Conservation (phyloP, 2,797 vertebrate species). For the Alosa sapidissima region DNA sequence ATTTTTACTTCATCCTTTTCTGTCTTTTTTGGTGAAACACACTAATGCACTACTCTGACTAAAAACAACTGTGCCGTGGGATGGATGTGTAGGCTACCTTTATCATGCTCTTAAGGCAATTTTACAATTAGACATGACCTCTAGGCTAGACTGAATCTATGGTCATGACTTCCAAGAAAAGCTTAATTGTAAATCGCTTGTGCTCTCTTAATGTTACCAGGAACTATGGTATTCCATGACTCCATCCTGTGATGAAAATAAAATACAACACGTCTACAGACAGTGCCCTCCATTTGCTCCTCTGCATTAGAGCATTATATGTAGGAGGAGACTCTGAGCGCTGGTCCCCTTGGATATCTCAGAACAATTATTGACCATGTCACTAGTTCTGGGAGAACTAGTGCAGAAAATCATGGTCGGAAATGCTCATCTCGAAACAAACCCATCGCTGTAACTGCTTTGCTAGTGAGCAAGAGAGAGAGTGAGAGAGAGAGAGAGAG, state of each 20-base stretch:
- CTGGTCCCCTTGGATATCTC: not conserved
- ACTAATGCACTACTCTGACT: slow-evolving; percentile 7
- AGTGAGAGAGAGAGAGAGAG: not conserved
- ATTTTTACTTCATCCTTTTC: not conserved
- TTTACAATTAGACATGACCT: not conserved
- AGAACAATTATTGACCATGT: slow-evolving; percentile 23
- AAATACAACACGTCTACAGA: not conserved
- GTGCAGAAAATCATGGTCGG: slow-evolving; percentile 22
- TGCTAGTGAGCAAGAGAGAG: not conserved
- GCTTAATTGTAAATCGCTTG: not conserved
- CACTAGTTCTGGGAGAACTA: slow-evolving; percentile 22
- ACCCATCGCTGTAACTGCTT: not conserved
- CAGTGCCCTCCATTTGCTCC: not conserved
- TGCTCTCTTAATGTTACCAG: not conserved
- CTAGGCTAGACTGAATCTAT: not conserved
- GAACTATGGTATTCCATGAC: too few species aligned
- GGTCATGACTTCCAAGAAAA: not conserved
- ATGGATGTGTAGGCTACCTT: not conserved
- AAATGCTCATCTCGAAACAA: not conserved
- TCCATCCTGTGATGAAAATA: not conserved
- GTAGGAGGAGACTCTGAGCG: not conserved
- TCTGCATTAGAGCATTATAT: not conserved
- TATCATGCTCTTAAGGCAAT: not conserved
- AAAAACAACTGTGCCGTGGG: not conserved
- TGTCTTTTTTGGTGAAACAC: not conserved